phyloP scores from a whole-genome alignment of 2,888 invertebrate species.

The Arenicola marina region DNA sequence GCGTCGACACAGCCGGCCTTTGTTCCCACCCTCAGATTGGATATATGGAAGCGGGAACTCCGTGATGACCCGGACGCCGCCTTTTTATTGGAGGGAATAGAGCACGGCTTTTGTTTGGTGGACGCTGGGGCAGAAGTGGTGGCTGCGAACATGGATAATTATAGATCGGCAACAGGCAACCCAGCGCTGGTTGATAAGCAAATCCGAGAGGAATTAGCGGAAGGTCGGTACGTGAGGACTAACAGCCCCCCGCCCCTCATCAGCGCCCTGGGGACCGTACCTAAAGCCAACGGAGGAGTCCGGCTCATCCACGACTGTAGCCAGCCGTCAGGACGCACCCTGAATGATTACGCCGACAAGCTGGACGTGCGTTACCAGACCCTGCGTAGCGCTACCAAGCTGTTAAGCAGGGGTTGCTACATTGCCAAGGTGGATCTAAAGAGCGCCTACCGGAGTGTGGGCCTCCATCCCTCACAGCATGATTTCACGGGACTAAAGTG shows the following conservation, averaged over 20 bases:
- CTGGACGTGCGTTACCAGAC: not conserved
- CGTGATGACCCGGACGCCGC: not conserved
- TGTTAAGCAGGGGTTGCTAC: not conserved
- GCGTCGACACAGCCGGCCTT: not conserved
- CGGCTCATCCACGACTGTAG: not conserved
- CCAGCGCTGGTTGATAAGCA: not conserved
- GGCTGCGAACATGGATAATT: not conserved
- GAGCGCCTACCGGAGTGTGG: not conserved
- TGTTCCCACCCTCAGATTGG: too few species aligned
- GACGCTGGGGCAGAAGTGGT: not conserved
- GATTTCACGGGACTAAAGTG: not conserved
- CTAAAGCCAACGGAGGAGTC: not conserved
- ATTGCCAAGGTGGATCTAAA: constrained; percentile 4
- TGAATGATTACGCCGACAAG: constrained; percentile 4
- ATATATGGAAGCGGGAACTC: not conserved
- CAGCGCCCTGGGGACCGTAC: not conserved
- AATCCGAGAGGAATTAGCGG: not conserved
- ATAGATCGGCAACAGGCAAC: not conserved
- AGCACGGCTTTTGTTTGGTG: not conserved
- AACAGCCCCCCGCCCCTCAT: not conserved
- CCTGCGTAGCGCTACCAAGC: not conserved
- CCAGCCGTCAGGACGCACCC: not conserved
- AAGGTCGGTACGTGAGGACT: not conserved
- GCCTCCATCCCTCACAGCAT: not conserved
- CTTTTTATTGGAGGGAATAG: not conserved